phyloP scores from a whole-genome alignment of 2,797 vertebrate species.

The Podarcis siculus region DNA sequence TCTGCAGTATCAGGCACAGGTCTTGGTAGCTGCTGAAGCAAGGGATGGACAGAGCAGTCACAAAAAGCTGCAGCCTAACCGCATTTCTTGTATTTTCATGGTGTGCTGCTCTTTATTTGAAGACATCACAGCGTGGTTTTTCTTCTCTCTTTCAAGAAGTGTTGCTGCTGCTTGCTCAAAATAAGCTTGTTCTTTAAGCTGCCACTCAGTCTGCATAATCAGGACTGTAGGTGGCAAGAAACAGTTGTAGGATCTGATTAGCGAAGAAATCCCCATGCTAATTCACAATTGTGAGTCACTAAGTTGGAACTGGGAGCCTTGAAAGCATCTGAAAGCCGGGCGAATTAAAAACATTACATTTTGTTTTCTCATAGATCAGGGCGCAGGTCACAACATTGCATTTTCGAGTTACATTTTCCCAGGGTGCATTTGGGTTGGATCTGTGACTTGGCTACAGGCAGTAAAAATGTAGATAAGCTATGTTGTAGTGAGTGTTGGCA shows the following conservation, averaged over 20 bases:
- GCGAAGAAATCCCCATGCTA: not conserved
- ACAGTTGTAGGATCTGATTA: not conserved
- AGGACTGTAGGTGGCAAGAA: not conserved
- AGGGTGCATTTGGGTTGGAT: not conserved
- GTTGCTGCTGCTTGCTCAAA: not conserved
- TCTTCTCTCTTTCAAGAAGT: not conserved
- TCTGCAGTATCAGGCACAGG: not conserved
- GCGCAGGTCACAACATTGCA: not conserved
- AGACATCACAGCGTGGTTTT: not conserved
- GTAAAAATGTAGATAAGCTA: not conserved
- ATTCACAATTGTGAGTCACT: not conserved
- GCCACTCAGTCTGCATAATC: not conserved
- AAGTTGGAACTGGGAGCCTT: not conserved
- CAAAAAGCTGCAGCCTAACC: slow-evolving; percentile 1
- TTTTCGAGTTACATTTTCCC: not conserved
- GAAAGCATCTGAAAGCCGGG: not conserved
- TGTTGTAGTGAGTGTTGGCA: not conserved
- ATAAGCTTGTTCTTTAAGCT: slow-evolving; percentile 13
- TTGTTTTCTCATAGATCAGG: not conserved
- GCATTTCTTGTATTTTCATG: not conserved
- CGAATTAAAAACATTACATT: not conserved
- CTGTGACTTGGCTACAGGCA: not conserved
- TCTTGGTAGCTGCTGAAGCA: not conserved
- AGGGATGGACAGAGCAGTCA: not conserved
- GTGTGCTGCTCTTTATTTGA: slow-evolving; percentile 31